These are phyloP conservation scores for Pyrgilauda ruficollis DNA, from an alignment of 2,113 vertebrate species.

Conservation along the genomic window DNA sequence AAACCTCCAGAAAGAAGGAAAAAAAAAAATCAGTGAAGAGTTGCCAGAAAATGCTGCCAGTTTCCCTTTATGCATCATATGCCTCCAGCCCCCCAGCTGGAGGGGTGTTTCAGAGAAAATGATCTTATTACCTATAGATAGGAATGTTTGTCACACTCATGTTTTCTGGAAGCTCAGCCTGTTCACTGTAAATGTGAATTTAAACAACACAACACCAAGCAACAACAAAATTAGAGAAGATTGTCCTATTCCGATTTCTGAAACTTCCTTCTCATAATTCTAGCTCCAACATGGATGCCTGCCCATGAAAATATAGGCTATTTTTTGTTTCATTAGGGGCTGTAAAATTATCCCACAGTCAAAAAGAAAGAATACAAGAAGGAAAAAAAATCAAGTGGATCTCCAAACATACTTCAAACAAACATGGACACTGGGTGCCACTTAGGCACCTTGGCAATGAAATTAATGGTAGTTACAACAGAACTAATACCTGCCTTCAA, in stretches of 20 bases:
- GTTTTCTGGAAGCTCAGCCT: not conserved
- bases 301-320: not conserved
- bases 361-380: not conserved
- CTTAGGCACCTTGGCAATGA: not conserved
- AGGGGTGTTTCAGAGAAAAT: not conserved
- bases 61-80: not conserved
- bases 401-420: not conserved
- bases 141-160: not conserved
- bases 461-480: not conserved
- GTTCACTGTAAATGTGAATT: not conserved
- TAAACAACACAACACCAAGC: not conserved
- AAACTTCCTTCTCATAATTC: not conserved
- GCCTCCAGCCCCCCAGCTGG: not conserved
- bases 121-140: not conserved
- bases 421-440: fast-evolving
- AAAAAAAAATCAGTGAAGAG: not conserved
- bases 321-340: not conserved
- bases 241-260: not conserved
- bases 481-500: not conserved
- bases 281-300: not conserved
- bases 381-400: not conserved
- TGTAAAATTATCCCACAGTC: not conserved
- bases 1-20: not conserved
- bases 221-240: not conserved
- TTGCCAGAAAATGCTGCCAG: not conserved